A percentile compares a stretch with the other conserved stretches of the same genome.
phyloP scores from a whole-genome alignment of 2,113 vertebrate species.

The Leptodactylus fuscus region DNA sequence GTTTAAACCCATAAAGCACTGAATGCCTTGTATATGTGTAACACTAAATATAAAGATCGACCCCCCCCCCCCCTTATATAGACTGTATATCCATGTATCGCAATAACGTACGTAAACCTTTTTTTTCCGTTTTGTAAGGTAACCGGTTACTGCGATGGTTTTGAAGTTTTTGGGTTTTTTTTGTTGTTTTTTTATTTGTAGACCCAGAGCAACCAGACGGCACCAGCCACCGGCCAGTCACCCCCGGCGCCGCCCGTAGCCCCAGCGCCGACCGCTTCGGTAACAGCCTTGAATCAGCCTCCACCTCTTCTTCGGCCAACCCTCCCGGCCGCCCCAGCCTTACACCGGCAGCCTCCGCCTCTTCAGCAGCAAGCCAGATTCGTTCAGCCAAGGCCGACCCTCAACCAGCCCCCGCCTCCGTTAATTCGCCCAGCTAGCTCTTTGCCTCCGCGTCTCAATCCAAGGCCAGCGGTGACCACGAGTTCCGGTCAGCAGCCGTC shows the following conservation, averaged over 20 bases:
- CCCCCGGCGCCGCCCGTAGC: slow-evolving; percentile 82
- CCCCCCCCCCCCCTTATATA: too few relatives aligned
- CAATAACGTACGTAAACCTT: slow-evolving; percentile 19
- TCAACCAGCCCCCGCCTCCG: slow-evolving; percentile 90
- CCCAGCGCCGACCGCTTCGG: slow-evolving; percentile 75
- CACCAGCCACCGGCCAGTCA: slow-evolving; percentile 84
- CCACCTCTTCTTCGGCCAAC: slow-evolving; percentile 93
- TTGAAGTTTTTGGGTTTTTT: neutral
- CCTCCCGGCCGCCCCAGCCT: slow-evolving; percentile 89
- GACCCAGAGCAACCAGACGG: slow-evolving; percentile 81
- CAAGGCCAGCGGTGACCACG: slow-evolving; percentile 80
- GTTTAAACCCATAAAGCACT: neutral
- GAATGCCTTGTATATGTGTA: slow-evolving; percentile 2
- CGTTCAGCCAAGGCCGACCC: slow-evolving; percentile 86
- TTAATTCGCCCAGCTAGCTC: slow-evolving; percentile 95
- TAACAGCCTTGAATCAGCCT: slow-evolving; percentile 87
- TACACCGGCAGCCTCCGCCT: slow-evolving; percentile 94
- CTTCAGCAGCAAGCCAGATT: slow-evolving; percentile 95
- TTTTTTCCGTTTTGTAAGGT: slow-evolving; percentile 65
- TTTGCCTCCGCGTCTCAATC: slow-evolving; percentile 93
- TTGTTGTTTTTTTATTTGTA: slow-evolving; percentile 67
- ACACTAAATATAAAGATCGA: neutral
- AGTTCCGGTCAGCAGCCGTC: slow-evolving; percentile 80
- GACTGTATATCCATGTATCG: slow-evolving; percentile 62
- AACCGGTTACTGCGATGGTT: slow-evolving; percentile 63